A percentile compares a stretch with the other conserved stretches of the same genome.
Evolutionary conservation across 2,888 invertebrate genomes (phyloP).

Genomic region (Enchytraeus crypticus): DNA sequence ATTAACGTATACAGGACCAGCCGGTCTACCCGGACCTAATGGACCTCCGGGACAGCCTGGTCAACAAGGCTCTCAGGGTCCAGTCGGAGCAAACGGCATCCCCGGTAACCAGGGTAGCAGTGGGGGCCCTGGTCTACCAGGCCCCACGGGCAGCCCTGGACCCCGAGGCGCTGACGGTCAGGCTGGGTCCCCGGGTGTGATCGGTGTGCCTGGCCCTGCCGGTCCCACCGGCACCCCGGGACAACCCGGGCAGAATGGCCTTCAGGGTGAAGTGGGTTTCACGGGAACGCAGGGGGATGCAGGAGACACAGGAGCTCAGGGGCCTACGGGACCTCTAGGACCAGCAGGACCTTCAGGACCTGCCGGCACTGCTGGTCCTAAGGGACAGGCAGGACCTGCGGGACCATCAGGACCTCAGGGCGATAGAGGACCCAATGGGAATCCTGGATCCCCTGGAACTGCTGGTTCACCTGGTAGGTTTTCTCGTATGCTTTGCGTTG

Average conservation of each 20-base stretch:
- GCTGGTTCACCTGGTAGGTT: constrained; percentile 3
- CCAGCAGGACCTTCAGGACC: constrained; percentile 8
- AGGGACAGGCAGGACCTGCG: constrained; percentile 15
- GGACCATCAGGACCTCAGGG: constrained; percentile 17
- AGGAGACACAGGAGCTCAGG: constrained; percentile 12
- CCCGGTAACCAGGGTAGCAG: not conserved
- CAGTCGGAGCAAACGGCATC: constrained; percentile 9
- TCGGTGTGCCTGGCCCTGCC: not conserved
- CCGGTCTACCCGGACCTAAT: constrained; percentile 14
- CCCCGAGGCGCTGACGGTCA: constrained; percentile 8
- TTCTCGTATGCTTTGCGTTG: too few species aligned
- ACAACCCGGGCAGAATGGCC: too few species aligned
- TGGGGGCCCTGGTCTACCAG: constrained; percentile 10
- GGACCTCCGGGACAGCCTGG: constrained; percentile 18
- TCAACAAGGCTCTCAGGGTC: constrained; percentile 9
- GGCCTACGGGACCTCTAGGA: constrained; percentile 53
- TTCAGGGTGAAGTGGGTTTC: constrained; percentile 12
- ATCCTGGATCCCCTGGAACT: constrained; percentile 52
- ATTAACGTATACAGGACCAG: constrained; percentile 13
- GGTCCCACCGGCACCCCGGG: constrained; percentile 4
- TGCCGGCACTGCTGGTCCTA: constrained; percentile 6
- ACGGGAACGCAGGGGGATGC: constrained; percentile 13
- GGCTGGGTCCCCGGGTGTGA: not conserved
- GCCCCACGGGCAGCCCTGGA: constrained; percentile 16
- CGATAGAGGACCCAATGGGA: constrained; percentile 18